Evolutionary conservation across 1,140 invertebrate species (phyloP), one percentile per base, ranked within the genome.

Genomic region (Lineus longissimus): DNA sequence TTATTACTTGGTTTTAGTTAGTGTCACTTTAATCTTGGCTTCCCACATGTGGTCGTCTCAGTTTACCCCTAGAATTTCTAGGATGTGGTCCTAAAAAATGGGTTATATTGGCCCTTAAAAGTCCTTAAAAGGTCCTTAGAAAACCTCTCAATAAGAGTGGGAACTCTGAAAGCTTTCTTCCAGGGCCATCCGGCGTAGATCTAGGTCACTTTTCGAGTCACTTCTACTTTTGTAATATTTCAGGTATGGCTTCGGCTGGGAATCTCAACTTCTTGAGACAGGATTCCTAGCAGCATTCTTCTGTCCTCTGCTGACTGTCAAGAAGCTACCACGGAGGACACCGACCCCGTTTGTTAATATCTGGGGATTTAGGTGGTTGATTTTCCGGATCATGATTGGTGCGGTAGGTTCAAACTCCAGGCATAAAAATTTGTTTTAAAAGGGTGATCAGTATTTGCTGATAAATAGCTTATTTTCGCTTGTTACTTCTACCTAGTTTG

Each of bases 301-400:
- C 2, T 81, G 80, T 69, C 82, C 82, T 15, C 63, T 81, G 13
- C 69, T 73, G 51, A 73, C 68, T 43, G 61, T 80, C n/a, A 64
- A 70, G n/a, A 29, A 67, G 22, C n/a, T 83, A 6, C 81, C 82
- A 7, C 60, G 59, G 51, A 56, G 66, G 22, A 76, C 75, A 6
- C 80, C 82, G 2, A 68, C 80, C 23, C 76, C 82, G 4, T 65
- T 61, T 23, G 64, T 82, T 43, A 65, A 74, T 29, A 73, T 83
- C 2, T 76, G 71, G 65, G 76, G 72, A 17, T 82, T 76, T 55
- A 64, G 80, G 15, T 84, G 82, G 82, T 76, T 84, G 19, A 78
- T 83, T 15, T 83, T 83, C 62, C 68, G 82, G 27, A 82, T 84
- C 27, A 83, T 84, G 82, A 56, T 83, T 51, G 82, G 82, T 60